Evolutionary conservation across 53 echinoderm and acorn worm genomes (phyloP), one percentile per base, ranked within the genome.

Genomic region (Actinopyga echinites): DNA sequence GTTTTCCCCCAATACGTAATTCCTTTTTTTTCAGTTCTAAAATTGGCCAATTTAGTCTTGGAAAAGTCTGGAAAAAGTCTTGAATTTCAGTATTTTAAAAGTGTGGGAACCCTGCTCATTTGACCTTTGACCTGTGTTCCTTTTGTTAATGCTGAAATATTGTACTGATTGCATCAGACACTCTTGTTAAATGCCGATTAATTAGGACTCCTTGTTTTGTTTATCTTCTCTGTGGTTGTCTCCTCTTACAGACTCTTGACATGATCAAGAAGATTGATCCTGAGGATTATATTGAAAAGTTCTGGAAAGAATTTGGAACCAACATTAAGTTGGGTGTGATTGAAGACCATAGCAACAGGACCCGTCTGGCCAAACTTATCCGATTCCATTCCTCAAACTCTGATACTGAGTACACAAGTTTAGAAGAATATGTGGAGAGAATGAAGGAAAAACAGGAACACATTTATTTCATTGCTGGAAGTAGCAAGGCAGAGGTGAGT

Each of bases 291-390:
- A 84, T 92, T 31, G 94, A 97, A 82, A 94, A 86, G 28, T 97
- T 97, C 97, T 97, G 94, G 94, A 94, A 94, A 79, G 94, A 97
- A 73, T 97, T 83, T 64, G 97, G 97, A 56, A 92, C 92, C 82
- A 97, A 92, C 97, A 92, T 97, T 83, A 97, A 97, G 65, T 87
- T 97, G 29, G 97, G 97, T 25, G 93, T 97, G 79, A 97, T 97
- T 45, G 97, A 97, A 83, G 97, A 97, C 36, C 94, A 97, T 86
- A 93, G 86, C 89, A 97, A 97, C 97, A 85, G 97, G 24, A 91
- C 97, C 53, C 92, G 97, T 64, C 90, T 97, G n/a, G 97, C 97
- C 66, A 97, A 97, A 86, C 85, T 97, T 77, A 89, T 97, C 30
- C 88, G 97, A 55, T 97, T 97, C 94, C 79, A 68, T 61, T 97